These are phyloP conservation scores for Salvelinus namaycush DNA, from an alignment of 2,113 vertebrate species.

Conservation along the genomic window DNA sequence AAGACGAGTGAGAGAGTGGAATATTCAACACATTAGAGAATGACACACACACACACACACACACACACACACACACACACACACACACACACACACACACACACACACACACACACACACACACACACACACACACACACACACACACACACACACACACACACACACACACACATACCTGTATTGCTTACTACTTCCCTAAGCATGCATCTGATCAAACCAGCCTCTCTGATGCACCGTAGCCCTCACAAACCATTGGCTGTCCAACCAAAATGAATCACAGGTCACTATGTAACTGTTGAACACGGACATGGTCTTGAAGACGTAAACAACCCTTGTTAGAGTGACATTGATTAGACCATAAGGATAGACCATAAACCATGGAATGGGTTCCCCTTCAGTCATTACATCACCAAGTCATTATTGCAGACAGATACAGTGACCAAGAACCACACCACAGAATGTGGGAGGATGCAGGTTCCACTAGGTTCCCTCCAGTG, in stretches of 20 bases:
- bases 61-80: not conserved
- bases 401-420: not conserved
- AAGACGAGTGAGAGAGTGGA: not conserved
- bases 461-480: not conserved
- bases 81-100: too few species aligned
- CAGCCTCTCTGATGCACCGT: not conserved
- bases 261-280: not conserved
- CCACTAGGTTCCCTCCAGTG: not conserved
- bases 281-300: not conserved
- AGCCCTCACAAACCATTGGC: not conserved
- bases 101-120: not conserved
- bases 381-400: not conserved
- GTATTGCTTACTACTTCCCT: not conserved
- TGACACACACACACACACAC: not conserved
- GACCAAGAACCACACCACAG: not conserved
- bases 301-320: not conserved
- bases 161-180: not conserved
- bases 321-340: not conserved
- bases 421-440: not conserved
- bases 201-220: not conserved
- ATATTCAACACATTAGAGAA: not conserved
- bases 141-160: not conserved
- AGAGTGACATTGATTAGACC: not conserved
- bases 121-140: conserved; percentile 1
- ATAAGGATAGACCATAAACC: not conserved